Conservation (phyloP, 2,888 invertebrate species). For the Cheiracanthium punctorium region DNA sequence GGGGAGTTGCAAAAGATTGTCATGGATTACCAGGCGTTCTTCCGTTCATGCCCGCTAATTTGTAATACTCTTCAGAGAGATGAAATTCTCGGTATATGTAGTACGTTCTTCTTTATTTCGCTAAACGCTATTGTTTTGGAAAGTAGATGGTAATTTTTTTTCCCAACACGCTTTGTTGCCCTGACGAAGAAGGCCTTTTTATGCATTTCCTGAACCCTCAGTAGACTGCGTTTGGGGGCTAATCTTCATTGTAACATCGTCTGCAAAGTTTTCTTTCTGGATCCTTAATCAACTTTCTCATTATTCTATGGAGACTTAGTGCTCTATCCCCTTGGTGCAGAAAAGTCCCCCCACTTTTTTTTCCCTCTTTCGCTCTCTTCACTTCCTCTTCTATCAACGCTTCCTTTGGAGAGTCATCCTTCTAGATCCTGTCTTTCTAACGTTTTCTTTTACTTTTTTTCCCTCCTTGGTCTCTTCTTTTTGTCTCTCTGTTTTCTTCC, state of each 20-base stretch:
- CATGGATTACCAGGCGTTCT: too few relatives aligned
- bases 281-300: background rate
- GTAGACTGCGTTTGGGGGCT: background rate
- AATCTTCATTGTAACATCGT: background rate
- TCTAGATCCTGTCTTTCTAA: slow-evolving; percentile 22
- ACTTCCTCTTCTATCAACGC: slow-evolving; percentile 4
- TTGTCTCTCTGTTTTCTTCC: background rate
- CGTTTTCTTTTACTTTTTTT: slow-evolving; percentile 22
- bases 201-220: background rate
- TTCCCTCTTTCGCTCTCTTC: background rate
- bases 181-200: background rate
- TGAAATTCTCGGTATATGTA: too few relatives aligned
- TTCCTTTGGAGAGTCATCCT: slow-evolving; percentile 15
- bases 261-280: background rate
- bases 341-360: background rate
- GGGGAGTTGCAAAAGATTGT: too few relatives aligned
- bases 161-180: background rate
- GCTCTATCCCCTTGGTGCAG: background rate
- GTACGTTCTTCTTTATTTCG: too few relatives aligned
- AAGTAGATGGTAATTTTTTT: too few relatives aligned
- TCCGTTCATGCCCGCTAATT: too few relatives aligned
- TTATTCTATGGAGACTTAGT: background rate
- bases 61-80: too few relatives aligned
- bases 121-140: too few relatives aligned
- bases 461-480: slow-evolving; percentile 16